Conservation (phyloP, 2,113 vertebrate genomes). For the Rhynchomys soricoides region DNA sequence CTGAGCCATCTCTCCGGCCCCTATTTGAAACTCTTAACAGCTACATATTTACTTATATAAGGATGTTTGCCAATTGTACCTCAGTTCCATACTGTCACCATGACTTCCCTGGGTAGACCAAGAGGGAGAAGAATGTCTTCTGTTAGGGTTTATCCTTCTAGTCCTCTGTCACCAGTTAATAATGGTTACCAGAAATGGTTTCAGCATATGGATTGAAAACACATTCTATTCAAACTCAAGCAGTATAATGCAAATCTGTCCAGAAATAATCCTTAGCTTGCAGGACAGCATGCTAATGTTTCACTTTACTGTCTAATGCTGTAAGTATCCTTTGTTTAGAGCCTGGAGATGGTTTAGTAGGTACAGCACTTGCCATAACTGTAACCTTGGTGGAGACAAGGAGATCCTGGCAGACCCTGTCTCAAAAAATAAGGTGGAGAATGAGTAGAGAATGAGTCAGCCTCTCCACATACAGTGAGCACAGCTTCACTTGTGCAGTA, state of each 20-base stretch:
- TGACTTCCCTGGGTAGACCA: background rate
- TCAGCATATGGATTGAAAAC: constrained; percentile 11
- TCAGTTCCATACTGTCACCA: background rate
- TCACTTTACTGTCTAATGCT: background rate
- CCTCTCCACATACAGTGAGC: background rate
- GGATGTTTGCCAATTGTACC: background rate
- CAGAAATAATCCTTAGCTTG: constrained; percentile 23
- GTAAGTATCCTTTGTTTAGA: background rate
- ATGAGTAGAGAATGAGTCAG: no score
- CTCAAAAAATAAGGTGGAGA: background rate
- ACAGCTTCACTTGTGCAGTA: no score
- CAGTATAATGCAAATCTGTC: background rate
- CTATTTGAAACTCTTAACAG: constrained; percentile 3
- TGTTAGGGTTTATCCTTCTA: background rate
- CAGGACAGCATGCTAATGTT: background rate
- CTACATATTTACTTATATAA: background rate
- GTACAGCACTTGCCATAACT: no score
- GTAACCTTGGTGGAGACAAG: background rate
- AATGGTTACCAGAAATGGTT: constrained; percentile 4
- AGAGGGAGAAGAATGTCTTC: background rate
- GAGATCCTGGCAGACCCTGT: background rate
- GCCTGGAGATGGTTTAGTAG: background rate
- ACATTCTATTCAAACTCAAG: background rate
- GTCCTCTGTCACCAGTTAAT: background rate
- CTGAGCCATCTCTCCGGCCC: no score